Evolutionary conservation across 2,888 invertebrate genomes (phyloP), one percentile per base, ranked within the genome.

Genomic region (Idaea aversata): DNA sequence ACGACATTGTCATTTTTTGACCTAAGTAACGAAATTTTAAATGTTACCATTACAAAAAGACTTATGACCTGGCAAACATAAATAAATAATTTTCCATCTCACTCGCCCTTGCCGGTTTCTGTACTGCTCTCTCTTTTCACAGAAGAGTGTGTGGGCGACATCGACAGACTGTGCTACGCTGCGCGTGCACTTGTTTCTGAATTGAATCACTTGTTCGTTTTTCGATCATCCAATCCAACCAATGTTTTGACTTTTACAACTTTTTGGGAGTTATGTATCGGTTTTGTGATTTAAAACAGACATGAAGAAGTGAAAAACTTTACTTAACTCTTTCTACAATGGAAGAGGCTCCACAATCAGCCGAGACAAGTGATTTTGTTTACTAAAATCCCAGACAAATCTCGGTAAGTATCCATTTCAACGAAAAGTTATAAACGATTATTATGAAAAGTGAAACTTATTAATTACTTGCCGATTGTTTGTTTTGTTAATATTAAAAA

Each of bases 121-220:
- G 13, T 47, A 47, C 0, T 10, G 13, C 47, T 47, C 47, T 47
- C 47, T 13, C 47, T 47, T 47, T 10, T 47, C 13, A 13, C 25
- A 25, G 25, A 3, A 13, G 7, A 3, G 47, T 47, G 47, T 47
- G 47, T 47, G 47, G 47, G 47, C 47, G 47, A 47, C n/a, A n/a
- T n/a, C n/a, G n/a, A n/a, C n/a, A n/a, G n/a, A n/a, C n/a, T n/a
- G n/a, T n/a, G n/a, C 5, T 47, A 10, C 3, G 47, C 6, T 47
- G 47, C 47, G 47, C 47, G 47, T 47, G 47, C 47, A 47, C 47
- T 47, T 47, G 47, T 47, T 47, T 47, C 47, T 47, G 47, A 47
- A 47, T 47, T 47, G 47, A 47, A 47, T 47, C 47, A 47, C 47
- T 47, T 47, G 47, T 47, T 47, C 47, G 47, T 47, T 47, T 47